phyloP scores from a whole-genome alignment of 1,140 invertebrate species.

The Monochamus saltuarius region DNA sequence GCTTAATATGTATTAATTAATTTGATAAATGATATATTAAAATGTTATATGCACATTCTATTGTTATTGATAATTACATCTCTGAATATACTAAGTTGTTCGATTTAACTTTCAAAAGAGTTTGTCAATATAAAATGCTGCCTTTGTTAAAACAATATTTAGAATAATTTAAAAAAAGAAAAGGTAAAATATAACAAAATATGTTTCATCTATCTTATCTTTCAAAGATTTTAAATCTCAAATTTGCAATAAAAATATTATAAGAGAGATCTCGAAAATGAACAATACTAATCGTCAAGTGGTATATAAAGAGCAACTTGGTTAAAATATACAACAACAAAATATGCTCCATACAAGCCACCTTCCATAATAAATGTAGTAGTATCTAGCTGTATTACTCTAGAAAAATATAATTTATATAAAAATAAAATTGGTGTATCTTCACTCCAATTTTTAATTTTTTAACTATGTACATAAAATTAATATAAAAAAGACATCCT shows the following conservation, averaged over 20 bases:
- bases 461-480: slow-evolving; percentile 4
- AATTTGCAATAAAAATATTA: not conserved
- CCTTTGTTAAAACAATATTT: too few relatives aligned
- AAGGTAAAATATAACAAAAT: not conserved
- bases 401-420: slow-evolving; percentile 42
- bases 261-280: slow-evolving; percentile 3
- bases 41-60: too few relatives aligned
- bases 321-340: not conserved
- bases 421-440: slow-evolving; percentile 41
- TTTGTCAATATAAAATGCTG: too few relatives aligned
- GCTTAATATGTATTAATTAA: too few relatives aligned
- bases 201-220: not conserved
- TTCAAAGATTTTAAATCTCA: slow-evolving; percentile 4
- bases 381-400: slow-evolving; percentile 15
- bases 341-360: too few relatives aligned
- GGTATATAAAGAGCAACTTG: not conserved
- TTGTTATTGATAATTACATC: too few relatives aligned
- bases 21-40: too few relatives aligned
- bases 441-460: slow-evolving; percentile 1
- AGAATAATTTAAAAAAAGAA: too few relatives aligned
- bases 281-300: not conserved
- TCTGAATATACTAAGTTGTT: too few relatives aligned
- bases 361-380: not conserved
- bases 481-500: not conserved
- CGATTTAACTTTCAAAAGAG: too few relatives aligned